Percentiles rank a stretch among this genome's conserved stretches.
phyloP scores from a whole-genome alignment of 2,113 vertebrate species.

The Cheirogaleus medius region DNA sequence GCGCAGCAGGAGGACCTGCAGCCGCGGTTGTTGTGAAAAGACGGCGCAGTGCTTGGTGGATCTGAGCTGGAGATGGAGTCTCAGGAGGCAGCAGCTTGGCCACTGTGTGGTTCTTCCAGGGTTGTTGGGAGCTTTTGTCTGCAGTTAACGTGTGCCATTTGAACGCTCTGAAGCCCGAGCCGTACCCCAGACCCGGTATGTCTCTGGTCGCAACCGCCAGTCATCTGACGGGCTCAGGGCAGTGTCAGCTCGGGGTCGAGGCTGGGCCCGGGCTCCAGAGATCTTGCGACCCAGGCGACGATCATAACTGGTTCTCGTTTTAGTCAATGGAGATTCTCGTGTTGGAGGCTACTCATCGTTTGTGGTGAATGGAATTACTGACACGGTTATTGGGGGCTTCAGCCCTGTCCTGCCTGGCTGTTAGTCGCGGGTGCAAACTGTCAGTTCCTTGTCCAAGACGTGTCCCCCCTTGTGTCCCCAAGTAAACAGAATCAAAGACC shows the following conservation, averaged over 20 bases:
- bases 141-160: neutral
- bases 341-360: accelerated
- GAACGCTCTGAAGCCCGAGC: neutral
- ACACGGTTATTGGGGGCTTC: neutral
- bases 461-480: slow-evolving; percentile 17
- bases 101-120: neutral
- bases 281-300: too few species aligned
- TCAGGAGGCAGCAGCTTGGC: neutral
- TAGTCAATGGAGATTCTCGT: accelerated
- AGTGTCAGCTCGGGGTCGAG: accelerated
- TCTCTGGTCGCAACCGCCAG: accelerated
- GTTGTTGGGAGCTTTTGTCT: accelerated
- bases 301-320: accelerated
- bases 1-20: neutral
- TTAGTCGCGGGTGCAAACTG: accelerated
- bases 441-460: neutral
- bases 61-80: accelerated
- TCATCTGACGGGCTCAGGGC: accelerated
- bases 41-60: accelerated
- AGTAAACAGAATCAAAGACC: slow-evolving; percentile 99
- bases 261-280: neutral
- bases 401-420: accelerated
- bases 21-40: neutral
- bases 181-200: accelerated
- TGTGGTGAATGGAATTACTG: neutral